Evolutionary conservation across 1,140 invertebrate genomes (phyloP), one percentile per base, ranked within the genome.

Genomic region (Yoshiicerus persimilis): DNA sequence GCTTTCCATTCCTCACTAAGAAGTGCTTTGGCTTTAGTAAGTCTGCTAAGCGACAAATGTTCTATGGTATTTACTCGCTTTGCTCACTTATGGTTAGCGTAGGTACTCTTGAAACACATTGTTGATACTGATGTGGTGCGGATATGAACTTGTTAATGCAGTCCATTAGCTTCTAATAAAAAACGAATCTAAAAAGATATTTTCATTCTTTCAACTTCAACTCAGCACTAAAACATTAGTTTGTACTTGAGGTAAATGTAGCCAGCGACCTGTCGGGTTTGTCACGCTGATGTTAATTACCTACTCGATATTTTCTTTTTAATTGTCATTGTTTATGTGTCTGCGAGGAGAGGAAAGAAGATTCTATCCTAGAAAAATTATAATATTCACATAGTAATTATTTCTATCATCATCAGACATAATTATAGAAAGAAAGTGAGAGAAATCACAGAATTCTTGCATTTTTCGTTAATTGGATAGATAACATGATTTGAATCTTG

Each of bases 371-470:
- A 56, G 47, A 56, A 80, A 80, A 38, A 80, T 80, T 34, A 20
- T 23, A 23, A 20, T 80, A n/a, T 70, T 80, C 75, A 80, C 75
- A 34, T 32, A 16, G 20, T 80, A 70, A 30, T 70, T 77, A 34
- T 32, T 36, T 32, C 32, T 32, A 34, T 80, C 75, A 80, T 80
- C 34, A 80, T 80, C 20, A 80, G 20, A 4, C 20, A 16, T 80
- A 36, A 80, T 80, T 80, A 34, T 32, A 20, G 75, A 36, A 80
- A 0, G 75, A 80, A 80, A 80, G 75, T 38, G 32, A 80, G 75
- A 80, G 75, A 80, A 80, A 80, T 80, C 75, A 77, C 30, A 80
- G 32, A 80, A 80, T 80, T 80, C 75, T 20, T 80, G 75, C 25
- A 70, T 30, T 32, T 80, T 80, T 80, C 30, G 47, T 56, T n/a